Evolutionary conservation across 2,113 vertebrate species (phyloP).

Genomic region (Brevimyrus niger): DNA sequence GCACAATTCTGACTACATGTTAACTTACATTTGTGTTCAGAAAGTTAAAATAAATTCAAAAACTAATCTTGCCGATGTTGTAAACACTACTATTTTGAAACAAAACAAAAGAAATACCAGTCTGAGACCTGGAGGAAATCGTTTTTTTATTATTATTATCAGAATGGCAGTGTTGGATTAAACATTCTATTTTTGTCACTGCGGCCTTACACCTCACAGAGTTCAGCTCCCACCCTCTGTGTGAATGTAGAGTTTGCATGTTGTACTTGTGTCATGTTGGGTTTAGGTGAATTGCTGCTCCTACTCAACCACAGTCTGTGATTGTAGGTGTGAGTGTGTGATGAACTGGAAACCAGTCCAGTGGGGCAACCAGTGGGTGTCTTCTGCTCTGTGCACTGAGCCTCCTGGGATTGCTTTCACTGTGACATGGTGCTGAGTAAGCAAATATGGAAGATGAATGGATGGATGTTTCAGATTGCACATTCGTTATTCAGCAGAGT

Average conservation of each 20-base stretch:
- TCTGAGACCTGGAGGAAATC: no score
- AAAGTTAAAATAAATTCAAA: not conserved
- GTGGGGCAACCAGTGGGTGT: no score
- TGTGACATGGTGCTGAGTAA: not conserved
- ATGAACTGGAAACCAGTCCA: not conserved
- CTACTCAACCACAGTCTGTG: not conserved
- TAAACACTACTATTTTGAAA: not conserved
- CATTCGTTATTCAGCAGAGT: not conserved
- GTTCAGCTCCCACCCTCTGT: not conserved
- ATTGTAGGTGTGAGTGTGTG: not conserved
- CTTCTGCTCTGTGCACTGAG: not conserved
- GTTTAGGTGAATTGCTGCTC: not conserved
- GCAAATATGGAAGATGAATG: not conserved
- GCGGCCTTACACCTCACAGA: not conserved
- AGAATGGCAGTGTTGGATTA: not conserved
- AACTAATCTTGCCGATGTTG: not conserved
- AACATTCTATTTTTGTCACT: not conserved
- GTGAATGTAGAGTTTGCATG: not conserved
- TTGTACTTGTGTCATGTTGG: not conserved
- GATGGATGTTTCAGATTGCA: not conserved
- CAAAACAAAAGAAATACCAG: no score
- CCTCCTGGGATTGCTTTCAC: not conserved
- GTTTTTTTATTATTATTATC: not conserved
- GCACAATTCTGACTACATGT: not conserved
- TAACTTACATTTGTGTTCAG: not conserved